A percentile compares a stretch with the other conserved stretches of the same genome.
phyloP scores from a whole-genome alignment of 2,888 invertebrate species.

The Drosophila imparisetae region DNA sequence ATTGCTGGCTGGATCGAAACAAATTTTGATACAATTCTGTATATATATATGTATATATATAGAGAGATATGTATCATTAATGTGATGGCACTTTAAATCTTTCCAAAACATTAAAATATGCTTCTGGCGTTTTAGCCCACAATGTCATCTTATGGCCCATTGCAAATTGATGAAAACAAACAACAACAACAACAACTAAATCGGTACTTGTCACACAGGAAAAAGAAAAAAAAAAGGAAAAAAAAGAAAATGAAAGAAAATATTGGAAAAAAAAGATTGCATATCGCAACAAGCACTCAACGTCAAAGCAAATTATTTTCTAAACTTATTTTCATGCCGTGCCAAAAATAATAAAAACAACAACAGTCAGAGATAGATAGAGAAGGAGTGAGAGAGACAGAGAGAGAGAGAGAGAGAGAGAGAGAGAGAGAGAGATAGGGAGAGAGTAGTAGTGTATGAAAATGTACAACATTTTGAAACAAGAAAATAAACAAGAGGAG shows the following conservation, averaged over 20 bases:
- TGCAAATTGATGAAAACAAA: constrained; percentile 37
- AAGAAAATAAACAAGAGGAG: constrained; percentile 27
- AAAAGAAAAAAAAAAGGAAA: not conserved
- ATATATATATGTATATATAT: not conserved
- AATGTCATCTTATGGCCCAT: constrained; percentile 16
- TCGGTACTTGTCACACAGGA: not conserved
- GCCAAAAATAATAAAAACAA: constrained; percentile 78
- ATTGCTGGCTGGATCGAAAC: too few relatives aligned
- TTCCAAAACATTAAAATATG: constrained; percentile 52
- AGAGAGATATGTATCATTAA: not conserved
- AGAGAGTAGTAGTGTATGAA: constrained; percentile 25
- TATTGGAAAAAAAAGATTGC: constrained; percentile 40
- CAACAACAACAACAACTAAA: constrained; percentile 19
- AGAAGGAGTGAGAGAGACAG: not conserved
- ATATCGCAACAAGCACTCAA: constrained; percentile 78
- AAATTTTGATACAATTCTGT: not conserved
- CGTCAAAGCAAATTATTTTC: constrained; percentile 79
- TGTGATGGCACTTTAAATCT: constrained; percentile 40
- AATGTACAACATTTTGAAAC: constrained; percentile 39
- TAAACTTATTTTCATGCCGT: constrained; percentile 79
- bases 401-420: too few relatives aligned
- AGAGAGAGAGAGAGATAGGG: not conserved
- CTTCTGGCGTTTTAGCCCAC: constrained; percentile 30
- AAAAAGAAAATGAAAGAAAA: not conserved
- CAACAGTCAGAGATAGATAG: constrained; percentile 12